Percentiles rank a stretch among this genome's conserved stretches.
These are phyloP conservation scores for Phoebastria nigripes DNA, from an alignment of 2,797 vertebrate genomes.

Conservation along the genomic window DNA sequence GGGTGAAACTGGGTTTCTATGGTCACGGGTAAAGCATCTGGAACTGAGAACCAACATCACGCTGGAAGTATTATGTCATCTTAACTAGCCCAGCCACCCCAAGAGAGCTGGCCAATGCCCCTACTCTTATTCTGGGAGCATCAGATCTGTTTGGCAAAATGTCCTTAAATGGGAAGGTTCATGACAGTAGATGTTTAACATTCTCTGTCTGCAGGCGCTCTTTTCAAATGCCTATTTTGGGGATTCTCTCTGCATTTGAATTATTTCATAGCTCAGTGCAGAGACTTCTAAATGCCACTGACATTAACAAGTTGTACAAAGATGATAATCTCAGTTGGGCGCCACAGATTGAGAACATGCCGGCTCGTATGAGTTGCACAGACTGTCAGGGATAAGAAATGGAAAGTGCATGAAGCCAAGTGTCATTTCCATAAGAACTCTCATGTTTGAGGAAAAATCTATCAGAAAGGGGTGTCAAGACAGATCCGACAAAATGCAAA, in stretches of 20 bases:
- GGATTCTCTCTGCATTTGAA: conserved; percentile 32
- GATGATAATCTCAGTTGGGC: conserved; percentile 45
- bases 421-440: conserved; percentile 43
- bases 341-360: background rate
- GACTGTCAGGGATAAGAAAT: conserved; percentile 26
- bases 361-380: background rate
- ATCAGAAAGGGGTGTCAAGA: conserved; percentile 42
- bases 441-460: conserved; percentile 15
- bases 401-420: conserved; percentile 45
- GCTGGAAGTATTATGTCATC: background rate
- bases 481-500: conserved; percentile 32
- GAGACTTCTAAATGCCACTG: conserved; percentile 53
- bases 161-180: background rate
- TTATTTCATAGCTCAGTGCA: conserved; percentile 43
- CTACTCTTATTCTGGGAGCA: background rate
- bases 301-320: conserved; percentile 57
- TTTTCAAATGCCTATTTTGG: conserved; percentile 22
- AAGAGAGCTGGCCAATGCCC: background rate
- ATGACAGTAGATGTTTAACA: background rate
- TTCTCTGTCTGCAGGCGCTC: background rate
- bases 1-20: background rate
- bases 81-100: background rate
- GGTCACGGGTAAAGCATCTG: background rate
- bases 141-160: background rate
- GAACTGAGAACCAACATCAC: background rate